Conservation (phyloP, 2,797 vertebrate genomes). For the Margarornis squamiger region DNA sequence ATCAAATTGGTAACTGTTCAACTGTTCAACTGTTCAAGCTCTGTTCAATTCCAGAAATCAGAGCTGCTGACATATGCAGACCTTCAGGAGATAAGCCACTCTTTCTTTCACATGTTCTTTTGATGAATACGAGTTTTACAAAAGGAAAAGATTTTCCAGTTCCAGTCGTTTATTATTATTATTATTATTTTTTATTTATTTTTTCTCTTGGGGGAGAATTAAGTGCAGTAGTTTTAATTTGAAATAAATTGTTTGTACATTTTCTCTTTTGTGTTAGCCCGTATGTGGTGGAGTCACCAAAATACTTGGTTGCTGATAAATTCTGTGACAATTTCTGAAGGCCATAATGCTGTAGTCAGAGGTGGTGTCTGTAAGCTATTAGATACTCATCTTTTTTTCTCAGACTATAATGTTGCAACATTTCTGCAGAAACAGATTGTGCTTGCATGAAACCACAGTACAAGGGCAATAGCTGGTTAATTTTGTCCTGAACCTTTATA, state of each 20-base stretch:
- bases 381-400: background rate
- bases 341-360: background rate
- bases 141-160: background rate
- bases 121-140: background rate
- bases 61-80: background rate
- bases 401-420: background rate
- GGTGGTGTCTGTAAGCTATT: background rate
- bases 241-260: background rate
- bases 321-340: background rate
- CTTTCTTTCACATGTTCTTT: background rate
- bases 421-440: background rate
- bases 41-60: background rate
- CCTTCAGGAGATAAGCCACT: background rate
- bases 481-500: slow-evolving; percentile 31
- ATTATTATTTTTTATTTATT: background rate
- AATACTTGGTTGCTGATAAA: background rate
- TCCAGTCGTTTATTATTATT: background rate
- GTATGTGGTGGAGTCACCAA: background rate
- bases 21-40: background rate
- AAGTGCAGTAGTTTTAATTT: background rate
- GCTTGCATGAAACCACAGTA: background rate
- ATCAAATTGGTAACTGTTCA: background rate
- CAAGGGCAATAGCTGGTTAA: slow-evolving; percentile 12
- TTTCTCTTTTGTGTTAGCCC: background rate
- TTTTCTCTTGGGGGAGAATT: background rate